Evolutionary conservation across 1,140 invertebrate genomes (phyloP).

Genomic region (Hydropsyche tenuis): DNA sequence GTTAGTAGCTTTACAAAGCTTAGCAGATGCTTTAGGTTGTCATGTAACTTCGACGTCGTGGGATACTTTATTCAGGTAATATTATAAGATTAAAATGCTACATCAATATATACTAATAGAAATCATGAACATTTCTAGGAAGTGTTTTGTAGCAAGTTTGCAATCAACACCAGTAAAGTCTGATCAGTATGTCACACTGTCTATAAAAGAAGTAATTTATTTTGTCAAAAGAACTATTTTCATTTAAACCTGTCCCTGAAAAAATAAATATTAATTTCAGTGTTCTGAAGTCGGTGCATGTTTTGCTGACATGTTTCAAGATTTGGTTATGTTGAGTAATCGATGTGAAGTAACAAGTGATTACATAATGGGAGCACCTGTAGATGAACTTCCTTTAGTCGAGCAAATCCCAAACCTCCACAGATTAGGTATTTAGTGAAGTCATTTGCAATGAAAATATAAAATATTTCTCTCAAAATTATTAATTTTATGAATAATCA

Average conservation of each 20-base stretch:
- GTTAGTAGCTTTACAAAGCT: slow-evolving; percentile 70
- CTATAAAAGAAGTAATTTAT: slow-evolving; percentile 58
- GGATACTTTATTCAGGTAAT: slow-evolving; percentile 74
- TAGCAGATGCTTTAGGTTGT: slow-evolving; percentile 76
- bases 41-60: slow-evolving; percentile 76
- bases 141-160: slow-evolving; percentile 52
- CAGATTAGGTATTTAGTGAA: slow-evolving; percentile 64
- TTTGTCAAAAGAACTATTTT: too few relatives aligned
- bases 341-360: slow-evolving; percentile 72
- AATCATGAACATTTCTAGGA: slow-evolving; percentile 30
- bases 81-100: not conserved
- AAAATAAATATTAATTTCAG: slow-evolving; percentile 52
- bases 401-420: slow-evolving; percentile 83
- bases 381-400: slow-evolving; percentile 75
- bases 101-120: not conserved
- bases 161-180: slow-evolving; percentile 55
- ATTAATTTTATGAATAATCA: not conserved
- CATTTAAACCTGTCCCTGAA: too few relatives aligned
- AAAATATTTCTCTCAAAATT: slow-evolving; percentile 4
- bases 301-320: slow-evolving; percentile 68
- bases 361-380: slow-evolving; percentile 68
- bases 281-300: slow-evolving; percentile 66
- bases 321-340: slow-evolving; percentile 70
- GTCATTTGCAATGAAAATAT: too few relatives aligned
- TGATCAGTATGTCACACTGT: slow-evolving; percentile 57